phyloP scores from a whole-genome alignment of 2,113 vertebrate genomes.

The Syngnathus typhle region DNA sequence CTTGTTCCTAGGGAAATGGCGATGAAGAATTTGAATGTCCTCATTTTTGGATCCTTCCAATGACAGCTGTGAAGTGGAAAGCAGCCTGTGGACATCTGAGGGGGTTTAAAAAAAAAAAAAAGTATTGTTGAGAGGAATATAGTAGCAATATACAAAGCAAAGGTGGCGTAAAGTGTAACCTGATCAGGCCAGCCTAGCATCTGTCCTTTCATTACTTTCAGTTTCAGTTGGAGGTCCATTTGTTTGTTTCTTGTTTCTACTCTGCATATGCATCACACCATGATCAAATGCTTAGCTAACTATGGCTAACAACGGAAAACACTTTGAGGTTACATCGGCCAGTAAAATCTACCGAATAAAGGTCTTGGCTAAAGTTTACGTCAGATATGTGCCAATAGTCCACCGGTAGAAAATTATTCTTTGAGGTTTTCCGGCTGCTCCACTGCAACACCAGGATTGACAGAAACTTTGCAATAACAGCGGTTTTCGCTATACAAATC shows the following conservation, averaged over 20 bases:
- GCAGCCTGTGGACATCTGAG: conserved; percentile 64
- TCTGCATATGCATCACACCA: not conserved
- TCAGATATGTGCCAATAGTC: conserved; percentile 11
- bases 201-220: conserved; percentile 68
- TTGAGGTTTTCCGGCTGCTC: conserved; percentile 59
- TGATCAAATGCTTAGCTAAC: not conserved
- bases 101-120: conserved; percentile 17
- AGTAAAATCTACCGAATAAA: conserved; percentile 2
- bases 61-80: conserved; percentile 67
- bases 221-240: conserved; percentile 40
- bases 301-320: too few species aligned
- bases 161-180: conserved; percentile 44
- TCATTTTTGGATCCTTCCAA: conserved; percentile 20
- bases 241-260: not conserved
- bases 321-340: not conserved
- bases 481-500: conserved; percentile 66
- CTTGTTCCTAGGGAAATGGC: conserved; percentile 12
- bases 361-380: conserved; percentile 3
- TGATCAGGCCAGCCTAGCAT: conserved; percentile 65
- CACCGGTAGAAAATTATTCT: conserved; percentile 41
- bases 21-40: conserved; percentile 5
- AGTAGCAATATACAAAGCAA: conserved; percentile 3
- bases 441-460: conserved; percentile 63
- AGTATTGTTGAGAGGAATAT: conserved; percentile 36
- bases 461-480: conserved; percentile 70